Percentiles rank a stretch among this genome's conserved stretches.
These are phyloP conservation scores for Harmothoe impar DNA, from an alignment of 2,888 invertebrate genomes.

Conservation along the genomic window DNA sequence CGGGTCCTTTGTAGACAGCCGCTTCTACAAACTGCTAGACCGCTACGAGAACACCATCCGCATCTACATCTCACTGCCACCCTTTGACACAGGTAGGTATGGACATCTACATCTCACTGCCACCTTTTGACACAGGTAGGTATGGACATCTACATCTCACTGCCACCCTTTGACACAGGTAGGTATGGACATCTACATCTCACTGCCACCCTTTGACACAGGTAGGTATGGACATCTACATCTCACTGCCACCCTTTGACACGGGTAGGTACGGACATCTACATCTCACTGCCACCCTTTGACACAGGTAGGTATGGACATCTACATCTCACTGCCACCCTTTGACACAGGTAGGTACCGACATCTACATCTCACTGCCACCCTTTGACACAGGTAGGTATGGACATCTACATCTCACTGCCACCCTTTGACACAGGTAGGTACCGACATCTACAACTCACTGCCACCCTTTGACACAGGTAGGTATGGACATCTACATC, in stretches of 20 bases:
- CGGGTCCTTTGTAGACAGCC: conserved; percentile 84
- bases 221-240: conserved; percentile 82
- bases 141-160: too few relatives aligned
- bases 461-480: too few relatives aligned
- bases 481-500: too few relatives aligned
- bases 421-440: too few relatives aligned
- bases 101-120: too few relatives aligned
- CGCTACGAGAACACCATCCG: conserved; percentile 87
- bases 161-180: too few relatives aligned
- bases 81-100: conserved; percentile 85
- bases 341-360: conserved; percentile 71
- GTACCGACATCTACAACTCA: too few relatives aligned
- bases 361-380: conserved; percentile 87
- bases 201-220: conserved; percentile 87
- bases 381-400: conserved; percentile 82
- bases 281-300: conserved; percentile 87
- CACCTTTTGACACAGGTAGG: not conserved
- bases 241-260: too few relatives aligned
- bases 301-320: not conserved
- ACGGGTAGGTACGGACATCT: conserved; percentile 83
- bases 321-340: too few relatives aligned
- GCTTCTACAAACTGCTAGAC: conserved; percentile 85
- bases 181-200: conserved; percentile 85
- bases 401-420: too few relatives aligned
- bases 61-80: conserved; percentile 87